Base-by-base conservation (phyloP, 2,797 vertebrate species). In the Phataginus tetradactyla region DNA sequence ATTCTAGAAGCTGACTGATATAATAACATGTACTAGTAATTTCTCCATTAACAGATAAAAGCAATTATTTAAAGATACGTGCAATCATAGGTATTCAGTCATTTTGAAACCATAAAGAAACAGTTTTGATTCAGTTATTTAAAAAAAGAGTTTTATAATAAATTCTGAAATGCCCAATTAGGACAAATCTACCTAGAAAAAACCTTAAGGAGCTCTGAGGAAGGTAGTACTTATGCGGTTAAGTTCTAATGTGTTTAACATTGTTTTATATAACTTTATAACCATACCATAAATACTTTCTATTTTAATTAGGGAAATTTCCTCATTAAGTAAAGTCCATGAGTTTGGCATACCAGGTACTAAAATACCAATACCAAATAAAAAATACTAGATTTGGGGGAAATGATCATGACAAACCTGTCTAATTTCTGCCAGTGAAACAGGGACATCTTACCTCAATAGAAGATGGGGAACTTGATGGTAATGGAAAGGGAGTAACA, bases 401-500 rank as follows among this genome's bases (percentile, higher is more conserved):
- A 74, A 74, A 72, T 95, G 95, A 96, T 97, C 88, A 93, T 59
- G 74, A 98, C 94, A 95, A 95, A 96, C 88, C 66, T 34, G 29
- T 8, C n/a, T 66, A 96, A 96, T 89, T 96, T 39, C 55, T 53
- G 87, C 94, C 9, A 25, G 3, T 34, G 81, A 72, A 96, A 90
- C 34, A 94, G 93, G 94, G 84, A 74, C 7, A 51, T 0, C 97
- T 98, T 98, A 99, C 99, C 99, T 99, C 99, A 37, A 95, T 61
- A 77, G 98, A 97, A 83, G 98, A 97, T 5, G 95, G 98, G 63
- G 98, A 98, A 94, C 97, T 98, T 75, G 98, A 97, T 68, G 98
- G 99, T 80, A 98, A 78, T 0, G 99, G 98, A 96, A 99, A 99
- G 29, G 99, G 99, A 78, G 98, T 94, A 45, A 99, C 99, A 0